Percentiles rank a stretch among this genome's conserved stretches.
Conservation (phyloP, 2,888 invertebrate species). For the Isotomurus palustris region DNA sequence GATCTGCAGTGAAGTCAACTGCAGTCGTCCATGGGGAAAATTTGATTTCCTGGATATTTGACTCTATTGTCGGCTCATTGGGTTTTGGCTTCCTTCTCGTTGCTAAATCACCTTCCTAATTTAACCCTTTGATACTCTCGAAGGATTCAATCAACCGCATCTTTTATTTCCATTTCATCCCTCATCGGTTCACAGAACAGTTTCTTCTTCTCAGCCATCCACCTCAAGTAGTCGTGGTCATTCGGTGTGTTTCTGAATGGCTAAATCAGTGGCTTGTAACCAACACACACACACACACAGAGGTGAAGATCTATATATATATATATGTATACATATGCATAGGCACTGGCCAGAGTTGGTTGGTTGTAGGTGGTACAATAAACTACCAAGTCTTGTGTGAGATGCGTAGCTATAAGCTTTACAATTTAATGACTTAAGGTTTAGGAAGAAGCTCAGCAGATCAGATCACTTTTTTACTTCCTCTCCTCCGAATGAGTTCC, state of each 20-base stretch:
- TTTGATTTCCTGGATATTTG: too few species aligned
- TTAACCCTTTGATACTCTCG: neutral
- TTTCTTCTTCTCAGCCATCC: neutral
- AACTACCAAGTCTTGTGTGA: neutral
- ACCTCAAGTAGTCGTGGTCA: neutral
- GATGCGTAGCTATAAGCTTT: neutral
- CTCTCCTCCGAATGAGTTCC: conserved; percentile 26
- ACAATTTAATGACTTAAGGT: too few species aligned
- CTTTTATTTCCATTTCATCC: conserved; percentile 8
- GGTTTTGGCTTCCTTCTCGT: conserved; percentile 2
- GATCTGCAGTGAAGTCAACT: too few species aligned
- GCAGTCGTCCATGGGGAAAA: too few species aligned
- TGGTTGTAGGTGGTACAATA: conserved; percentile 4
- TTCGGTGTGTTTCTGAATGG: neutral
- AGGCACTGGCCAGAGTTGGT: too few species aligned
- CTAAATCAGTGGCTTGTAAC: neutral
- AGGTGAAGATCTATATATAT: too few species aligned
- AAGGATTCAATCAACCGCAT: conserved; percentile 6
- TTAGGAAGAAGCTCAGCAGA: neutral
- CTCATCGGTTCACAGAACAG: neutral
- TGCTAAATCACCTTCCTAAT: neutral
- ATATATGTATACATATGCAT: too few species aligned
- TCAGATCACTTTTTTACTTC: conserved; percentile 2
- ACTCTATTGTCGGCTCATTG: conserved; percentile 9
- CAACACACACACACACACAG: too few species aligned